These are phyloP conservation scores for Pheosia gnoma DNA, from an alignment of 2,888 invertebrate genomes.

Conservation along the genomic window DNA sequence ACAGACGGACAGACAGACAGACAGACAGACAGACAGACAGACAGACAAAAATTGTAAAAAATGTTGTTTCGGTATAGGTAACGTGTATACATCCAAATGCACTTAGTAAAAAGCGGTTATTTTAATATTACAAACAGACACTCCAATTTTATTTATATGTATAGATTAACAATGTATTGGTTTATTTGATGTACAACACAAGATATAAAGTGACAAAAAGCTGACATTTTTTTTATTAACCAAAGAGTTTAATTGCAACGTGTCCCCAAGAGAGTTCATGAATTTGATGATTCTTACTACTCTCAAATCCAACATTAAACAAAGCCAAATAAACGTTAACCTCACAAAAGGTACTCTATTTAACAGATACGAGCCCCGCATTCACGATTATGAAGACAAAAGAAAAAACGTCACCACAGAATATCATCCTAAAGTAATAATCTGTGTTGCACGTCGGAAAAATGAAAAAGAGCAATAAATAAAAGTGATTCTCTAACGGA, in stretches of 20 bases:
- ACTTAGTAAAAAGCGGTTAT: too few relatives aligned
- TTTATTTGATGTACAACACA: too few relatives aligned
- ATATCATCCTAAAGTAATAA: conserved; percentile 28
- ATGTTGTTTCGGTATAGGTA: too few relatives aligned
- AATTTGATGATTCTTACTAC: background rate
- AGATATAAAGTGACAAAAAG: too few relatives aligned
- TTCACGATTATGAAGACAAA: conserved; percentile 26
- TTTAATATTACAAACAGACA: too few relatives aligned
- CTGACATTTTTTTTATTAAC: too few relatives aligned
- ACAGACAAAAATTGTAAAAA: too few relatives aligned
- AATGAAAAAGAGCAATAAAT: conserved; percentile 58
- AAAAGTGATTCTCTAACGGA: conserved; percentile 55
- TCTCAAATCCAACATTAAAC: conserved; percentile 26
- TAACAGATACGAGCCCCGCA: conserved; percentile 26
- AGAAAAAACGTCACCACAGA: conserved; percentile 22
- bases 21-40: too few relatives aligned
- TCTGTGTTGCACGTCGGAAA: conserved; percentile 43
- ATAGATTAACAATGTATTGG: too few relatives aligned
- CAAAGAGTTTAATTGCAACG: background rate
- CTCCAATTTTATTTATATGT: too few relatives aligned
- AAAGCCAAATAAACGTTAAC: conserved; percentile 23
- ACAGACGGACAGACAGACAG: too few relatives aligned
- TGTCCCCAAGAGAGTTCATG: background rate
- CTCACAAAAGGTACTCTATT: conserved; percentile 19
- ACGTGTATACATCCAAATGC: too few relatives aligned